Base-by-base conservation (phyloP, 1,140 invertebrate genomes). In the Lasioglossum baleicum region DNA sequence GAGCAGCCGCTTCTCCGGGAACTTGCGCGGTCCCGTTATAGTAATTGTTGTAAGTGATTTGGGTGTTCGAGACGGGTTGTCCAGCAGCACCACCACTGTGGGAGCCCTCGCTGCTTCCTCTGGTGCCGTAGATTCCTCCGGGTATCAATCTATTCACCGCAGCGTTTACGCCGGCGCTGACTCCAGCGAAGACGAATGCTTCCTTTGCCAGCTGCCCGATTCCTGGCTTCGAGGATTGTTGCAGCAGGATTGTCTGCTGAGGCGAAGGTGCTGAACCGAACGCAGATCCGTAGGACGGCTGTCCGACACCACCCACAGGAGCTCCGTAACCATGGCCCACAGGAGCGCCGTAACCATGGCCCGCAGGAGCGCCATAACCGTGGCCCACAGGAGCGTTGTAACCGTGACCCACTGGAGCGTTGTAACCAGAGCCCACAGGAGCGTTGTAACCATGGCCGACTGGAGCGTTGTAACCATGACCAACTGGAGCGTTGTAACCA, bases 131-230 rank as follows among this genome's bases (percentile, higher is more conserved):
- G 80, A 93, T 93, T 73, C 92, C 92, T 58, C 92, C 91, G 20
- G 92, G 92, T 10, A 93, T 8, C 7, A 93, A 65, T 73, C 92
- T 83, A 31, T 91, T 93, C 4, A 92, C 92, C 0, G 90, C 92
- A 7, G 92, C 92, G 65, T 92, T 93, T 0, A 93, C 92, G 11
- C 92, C 91, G 1, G 91, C 91, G 71, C 90, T 91, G 0, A 92
- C 91, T 20, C 90, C 92, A 61, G 92, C 91, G n/a, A 85, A 93
- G 0, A 93, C 92, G 17, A 93, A 90, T 10, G 92, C 92, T 72
- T 93, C 92, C 75, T 93, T 93, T 0, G 92, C 92, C 8, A 93
- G 82, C 78, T 93, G 92, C 4, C 92, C 92, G 8, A 93, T 92
- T 48, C 92, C 92, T 31, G 91, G 92, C 26, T 64, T 87, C 69